Conservation (phyloP, 2,888 invertebrate species). For the Allacma fusca region DNA sequence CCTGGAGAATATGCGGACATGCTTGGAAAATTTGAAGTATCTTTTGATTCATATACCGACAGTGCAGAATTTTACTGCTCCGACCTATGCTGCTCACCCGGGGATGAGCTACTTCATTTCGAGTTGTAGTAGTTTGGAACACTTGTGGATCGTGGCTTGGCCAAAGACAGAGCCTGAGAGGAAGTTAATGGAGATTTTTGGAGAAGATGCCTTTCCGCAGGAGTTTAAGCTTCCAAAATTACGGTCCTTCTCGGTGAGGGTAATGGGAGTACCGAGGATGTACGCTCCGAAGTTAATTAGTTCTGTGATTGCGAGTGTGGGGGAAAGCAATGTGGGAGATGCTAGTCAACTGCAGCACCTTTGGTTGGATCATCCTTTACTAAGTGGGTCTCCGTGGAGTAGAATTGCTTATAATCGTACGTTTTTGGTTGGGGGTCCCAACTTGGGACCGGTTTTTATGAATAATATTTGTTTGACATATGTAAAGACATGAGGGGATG, state of each 20-base stretch:
- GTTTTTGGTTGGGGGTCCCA: too few relatives aligned
- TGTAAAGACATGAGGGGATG: too few relatives aligned
- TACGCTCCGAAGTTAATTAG: slow-evolving; percentile 49
- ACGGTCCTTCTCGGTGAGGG: slow-evolving; percentile 50
- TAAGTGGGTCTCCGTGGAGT: slow-evolving; percentile 41
- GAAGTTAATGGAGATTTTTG: slow-evolving; percentile 47
- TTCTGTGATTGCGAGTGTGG: slow-evolving; percentile 47
- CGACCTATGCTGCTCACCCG: slow-evolving; percentile 49
- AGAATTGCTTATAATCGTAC: slow-evolving; percentile 20
- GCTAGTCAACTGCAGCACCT: slow-evolving; percentile 44
- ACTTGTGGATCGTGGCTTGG: slow-evolving; percentile 56
- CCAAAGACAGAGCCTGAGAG: slow-evolving; percentile 54
- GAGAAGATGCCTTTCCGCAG: slow-evolving; percentile 47
- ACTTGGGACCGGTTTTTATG: too few relatives aligned
- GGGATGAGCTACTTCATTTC: slow-evolving; percentile 54
- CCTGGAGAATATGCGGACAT: not conserved
- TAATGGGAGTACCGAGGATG: slow-evolving; percentile 52
- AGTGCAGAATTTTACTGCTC: slow-evolving; percentile 36
- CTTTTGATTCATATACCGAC: slow-evolving; percentile 52
- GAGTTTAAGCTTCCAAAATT: slow-evolving; percentile 51
- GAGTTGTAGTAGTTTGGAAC: slow-evolving; percentile 53
- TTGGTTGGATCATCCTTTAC: slow-evolving; percentile 57
- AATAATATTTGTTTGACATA: too few relatives aligned
- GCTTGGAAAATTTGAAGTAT: slow-evolving; percentile 1
- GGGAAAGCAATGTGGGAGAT: slow-evolving; percentile 37